Evolutionary conservation across 2,797 vertebrate species (phyloP).

Genomic region (Typhlichthys eigenmanni): DNA sequence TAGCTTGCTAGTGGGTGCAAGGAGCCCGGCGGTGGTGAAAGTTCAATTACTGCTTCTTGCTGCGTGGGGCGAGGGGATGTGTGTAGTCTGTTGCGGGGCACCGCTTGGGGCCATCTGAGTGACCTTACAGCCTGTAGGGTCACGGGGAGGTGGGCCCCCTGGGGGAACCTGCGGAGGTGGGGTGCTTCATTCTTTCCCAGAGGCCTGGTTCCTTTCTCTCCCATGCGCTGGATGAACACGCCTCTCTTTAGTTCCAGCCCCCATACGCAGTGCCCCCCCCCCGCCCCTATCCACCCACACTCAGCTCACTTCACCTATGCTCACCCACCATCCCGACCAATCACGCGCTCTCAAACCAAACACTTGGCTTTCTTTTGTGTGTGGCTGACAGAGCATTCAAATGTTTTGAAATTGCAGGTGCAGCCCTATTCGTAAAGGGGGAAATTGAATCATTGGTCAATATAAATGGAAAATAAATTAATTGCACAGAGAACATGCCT

Average conservation of each 20-base stretch:
- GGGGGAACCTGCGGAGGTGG: no score
- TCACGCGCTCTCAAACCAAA: constrained; percentile 35
- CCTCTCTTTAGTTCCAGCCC: no score
- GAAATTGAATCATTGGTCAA: constrained; percentile 44
- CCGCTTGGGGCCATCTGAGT: constrained; percentile 61
- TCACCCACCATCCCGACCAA: constrained; percentile 23
- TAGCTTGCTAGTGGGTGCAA: constrained; percentile 32
- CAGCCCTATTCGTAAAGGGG: constrained; percentile 27
- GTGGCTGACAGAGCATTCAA: constrained; percentile 58
- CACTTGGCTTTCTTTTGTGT: constrained; percentile 65
- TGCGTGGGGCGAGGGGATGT: constrained; percentile 69
- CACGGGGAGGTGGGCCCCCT: no score
- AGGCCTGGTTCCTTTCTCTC: no score
- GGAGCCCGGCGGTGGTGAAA: constrained; percentile 48
- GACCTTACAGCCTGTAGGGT: constrained; percentile 40
- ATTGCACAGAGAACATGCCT: constrained; percentile 34
- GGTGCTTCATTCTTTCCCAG: no score
- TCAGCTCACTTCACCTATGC: constrained; percentile 11
- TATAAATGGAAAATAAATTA: constrained; percentile 41
- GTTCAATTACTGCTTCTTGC: constrained; percentile 70
- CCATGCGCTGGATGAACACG: no score
- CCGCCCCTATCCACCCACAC: no score
- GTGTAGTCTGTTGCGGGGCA: constrained; percentile 53
- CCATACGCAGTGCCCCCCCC: no score
- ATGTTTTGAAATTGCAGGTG: constrained; percentile 69